Evolutionary conservation across 2,888 invertebrate genomes (phyloP).

Genomic region (Caenorhabditis auriculariae): DNA sequence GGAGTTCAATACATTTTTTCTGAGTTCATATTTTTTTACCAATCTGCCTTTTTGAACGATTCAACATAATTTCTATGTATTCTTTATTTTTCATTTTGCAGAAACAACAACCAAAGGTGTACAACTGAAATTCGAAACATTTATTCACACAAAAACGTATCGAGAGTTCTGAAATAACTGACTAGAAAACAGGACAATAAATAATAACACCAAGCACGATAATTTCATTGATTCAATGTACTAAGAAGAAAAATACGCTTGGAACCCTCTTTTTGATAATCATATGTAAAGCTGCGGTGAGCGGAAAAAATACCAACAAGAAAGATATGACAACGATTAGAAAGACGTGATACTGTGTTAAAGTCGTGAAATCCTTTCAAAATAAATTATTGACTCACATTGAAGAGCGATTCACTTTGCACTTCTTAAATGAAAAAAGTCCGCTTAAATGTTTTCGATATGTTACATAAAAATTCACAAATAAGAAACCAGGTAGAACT

Average conservation of each 20-base stretch:
- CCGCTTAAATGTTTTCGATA: too few species aligned
- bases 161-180: not conserved
- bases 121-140: not conserved
- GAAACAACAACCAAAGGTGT: not conserved
- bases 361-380: too few species aligned
- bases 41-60: too few species aligned
- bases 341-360: too few species aligned
- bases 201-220: too few species aligned
- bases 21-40: not conserved
- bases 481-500: too few species aligned
- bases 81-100: not conserved
- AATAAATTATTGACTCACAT: not conserved
- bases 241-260: not conserved
- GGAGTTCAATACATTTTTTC: not conserved
- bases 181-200: conserved; percentile 1
- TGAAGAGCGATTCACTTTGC: not conserved
- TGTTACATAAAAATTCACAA: too few species aligned
- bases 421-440: not conserved
- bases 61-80: too few species aligned
- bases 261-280: too few species aligned
- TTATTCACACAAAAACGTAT: not conserved
- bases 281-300: too few species aligned
- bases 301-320: too few species aligned
- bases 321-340: too few species aligned
- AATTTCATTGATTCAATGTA: conserved; percentile 9